Percentiles rank a stretch among this genome's conserved stretches.
Evolutionary conservation across 2,888 invertebrate genomes (phyloP).

Genomic region (Blomia tropicalis): DNA sequence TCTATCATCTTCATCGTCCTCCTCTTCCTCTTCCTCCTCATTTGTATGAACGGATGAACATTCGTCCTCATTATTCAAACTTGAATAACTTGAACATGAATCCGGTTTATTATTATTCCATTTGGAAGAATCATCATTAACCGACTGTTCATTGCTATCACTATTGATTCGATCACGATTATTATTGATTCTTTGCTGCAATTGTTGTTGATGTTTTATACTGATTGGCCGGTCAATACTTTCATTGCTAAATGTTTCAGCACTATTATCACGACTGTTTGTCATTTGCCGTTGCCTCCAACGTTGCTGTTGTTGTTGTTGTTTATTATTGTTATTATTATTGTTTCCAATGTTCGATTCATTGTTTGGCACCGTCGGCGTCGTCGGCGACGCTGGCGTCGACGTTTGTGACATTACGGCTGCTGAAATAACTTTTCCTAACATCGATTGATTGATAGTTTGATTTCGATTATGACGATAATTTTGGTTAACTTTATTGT

Average conservation of each 20-base stretch:
- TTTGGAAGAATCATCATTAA: background rate
- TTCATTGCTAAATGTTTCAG: background rate
- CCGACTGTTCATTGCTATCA: background rate
- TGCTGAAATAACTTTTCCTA: too few relatives aligned
- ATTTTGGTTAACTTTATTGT: too few relatives aligned
- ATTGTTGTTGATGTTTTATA: background rate
- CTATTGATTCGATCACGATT: background rate
- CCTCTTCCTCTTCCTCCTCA: background rate
- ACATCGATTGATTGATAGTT: too few relatives aligned
- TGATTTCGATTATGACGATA: too few relatives aligned
- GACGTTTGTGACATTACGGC: too few relatives aligned
- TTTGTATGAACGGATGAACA: background rate
- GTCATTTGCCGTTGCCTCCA: background rate
- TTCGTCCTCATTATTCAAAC: slow-evolving; percentile 7
- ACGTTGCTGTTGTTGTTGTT: too few relatives aligned
- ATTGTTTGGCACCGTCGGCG: background rate
- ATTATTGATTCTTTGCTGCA: background rate
- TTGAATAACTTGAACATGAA: background rate
- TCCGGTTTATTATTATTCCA: background rate
- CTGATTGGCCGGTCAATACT: slow-evolving; percentile 1
- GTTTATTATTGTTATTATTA: too few relatives aligned
- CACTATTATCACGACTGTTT: slow-evolving; percentile 2
- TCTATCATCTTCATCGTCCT: background rate
- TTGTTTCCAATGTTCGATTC: background rate
- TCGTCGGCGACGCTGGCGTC: background rate